phyloP scores from a whole-genome alignment of 2,113 vertebrate species.

The Sebastes fasciatus region DNA sequence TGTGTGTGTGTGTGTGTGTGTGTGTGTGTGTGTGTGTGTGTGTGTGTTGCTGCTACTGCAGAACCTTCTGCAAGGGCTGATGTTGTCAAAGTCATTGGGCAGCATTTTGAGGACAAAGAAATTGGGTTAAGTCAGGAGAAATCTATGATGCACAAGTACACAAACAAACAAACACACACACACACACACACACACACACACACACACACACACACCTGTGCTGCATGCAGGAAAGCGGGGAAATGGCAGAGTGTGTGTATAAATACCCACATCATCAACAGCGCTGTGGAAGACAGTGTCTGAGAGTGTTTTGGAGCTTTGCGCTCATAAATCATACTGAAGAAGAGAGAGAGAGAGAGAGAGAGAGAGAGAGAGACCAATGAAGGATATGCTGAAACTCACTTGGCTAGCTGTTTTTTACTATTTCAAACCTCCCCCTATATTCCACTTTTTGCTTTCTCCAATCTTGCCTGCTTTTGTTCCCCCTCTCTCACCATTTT shows the following conservation, averaged over 20 bases:
- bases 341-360: conserved; percentile 23
- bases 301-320: conserved; percentile 58
- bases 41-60: conserved; percentile 11
- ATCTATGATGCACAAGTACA: conserved; percentile 23
- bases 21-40: conserved; percentile 7
- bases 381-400: conserved; percentile 38
- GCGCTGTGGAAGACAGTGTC: conserved; percentile 56
- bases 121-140: conserved; percentile 57
- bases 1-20: conserved; percentile 8
- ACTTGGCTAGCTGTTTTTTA: conserved; percentile 38
- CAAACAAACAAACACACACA: conserved; percentile 33
- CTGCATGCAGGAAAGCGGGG: conserved; percentile 1
- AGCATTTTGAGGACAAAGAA: conserved; percentile 60
- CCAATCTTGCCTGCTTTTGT: not conserved
- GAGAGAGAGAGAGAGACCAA: conserved; percentile 8
- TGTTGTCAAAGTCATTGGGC: conserved; percentile 53
- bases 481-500: not conserved
- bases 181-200: conserved; percentile 12
- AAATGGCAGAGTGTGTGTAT: conserved; percentile 52
- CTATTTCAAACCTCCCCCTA: conserved; percentile 24
- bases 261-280: conserved; percentile 71
- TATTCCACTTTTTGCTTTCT: conserved; percentile 25
- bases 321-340: conserved; percentile 74
- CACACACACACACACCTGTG: conserved; percentile 8
- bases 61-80: conserved; percentile 29